Evolutionary conservation across 2,113 vertebrate genomes (phyloP).

Genomic region (Eulacestoma nigropectus): DNA sequence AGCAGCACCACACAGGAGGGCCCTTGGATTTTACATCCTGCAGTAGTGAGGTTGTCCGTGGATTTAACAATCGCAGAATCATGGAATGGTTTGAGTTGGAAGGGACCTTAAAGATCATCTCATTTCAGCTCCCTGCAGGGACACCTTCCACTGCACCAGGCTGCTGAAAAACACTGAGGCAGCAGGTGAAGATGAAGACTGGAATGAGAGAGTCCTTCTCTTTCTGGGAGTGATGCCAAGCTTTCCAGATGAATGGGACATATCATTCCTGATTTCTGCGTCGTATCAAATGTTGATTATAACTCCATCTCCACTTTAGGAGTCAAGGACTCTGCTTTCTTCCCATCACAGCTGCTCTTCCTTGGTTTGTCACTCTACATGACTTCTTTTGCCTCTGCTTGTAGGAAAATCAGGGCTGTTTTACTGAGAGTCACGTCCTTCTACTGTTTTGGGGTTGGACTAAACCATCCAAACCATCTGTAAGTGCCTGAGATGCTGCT

Average conservation of each 20-base stretch:
- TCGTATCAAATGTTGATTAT: not conserved
- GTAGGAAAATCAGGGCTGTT: not conserved
- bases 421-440: not conserved
- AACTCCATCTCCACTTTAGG: accelerated
- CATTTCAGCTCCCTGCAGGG: not conserved
- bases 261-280: not conserved
- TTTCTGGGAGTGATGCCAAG: not conserved
- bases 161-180: not conserved
- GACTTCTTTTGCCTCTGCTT: not conserved
- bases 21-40: not conserved
- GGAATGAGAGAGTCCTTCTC: not conserved
- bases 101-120: not conserved
- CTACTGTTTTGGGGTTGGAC: not conserved
- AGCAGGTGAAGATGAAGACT: not conserved
- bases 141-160: not conserved
- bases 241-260: not conserved
- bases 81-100: not conserved
- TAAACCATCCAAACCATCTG: not conserved
- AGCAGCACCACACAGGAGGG: not conserved
- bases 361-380: not conserved
- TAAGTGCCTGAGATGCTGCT: not conserved
- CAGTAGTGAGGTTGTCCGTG: not conserved
- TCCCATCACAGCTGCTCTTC: not conserved
- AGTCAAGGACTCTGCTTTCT: not conserved
- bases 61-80: not conserved